Conservation (phyloP, 2,888 invertebrate genomes). For the Epirrhoe alternata region DNA sequence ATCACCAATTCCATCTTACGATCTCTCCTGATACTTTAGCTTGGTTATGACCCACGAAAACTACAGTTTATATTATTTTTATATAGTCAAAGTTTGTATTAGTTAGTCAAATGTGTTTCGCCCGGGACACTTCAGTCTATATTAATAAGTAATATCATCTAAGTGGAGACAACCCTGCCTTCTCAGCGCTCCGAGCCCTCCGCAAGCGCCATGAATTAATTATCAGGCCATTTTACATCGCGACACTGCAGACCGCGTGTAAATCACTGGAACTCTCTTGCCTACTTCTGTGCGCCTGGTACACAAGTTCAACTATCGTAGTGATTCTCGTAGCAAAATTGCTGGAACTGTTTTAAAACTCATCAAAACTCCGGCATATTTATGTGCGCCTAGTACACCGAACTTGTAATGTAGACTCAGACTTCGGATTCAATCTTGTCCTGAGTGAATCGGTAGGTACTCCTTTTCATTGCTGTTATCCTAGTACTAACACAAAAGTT, state of each 20-base stretch:
- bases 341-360: not conserved
- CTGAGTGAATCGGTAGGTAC: not conserved
- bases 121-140: not conserved
- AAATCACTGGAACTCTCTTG: conserved; percentile 33
- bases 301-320: not conserved
- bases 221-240: conserved; percentile 43
- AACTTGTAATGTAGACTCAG: not conserved
- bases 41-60: too few relatives aligned
- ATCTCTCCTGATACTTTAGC: too few relatives aligned
- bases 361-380: not conserved
- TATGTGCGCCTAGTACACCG: not conserved
- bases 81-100: not conserved
- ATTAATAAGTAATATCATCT: conserved; percentile 1
- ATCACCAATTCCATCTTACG: too few relatives aligned
- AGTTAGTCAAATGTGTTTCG: not conserved
- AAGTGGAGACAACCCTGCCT: conserved; percentile 24
- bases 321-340: not conserved
- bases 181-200: conserved; percentile 24
- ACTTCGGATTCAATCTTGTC: not conserved
- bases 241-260: conserved; percentile 33
- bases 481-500: not conserved
- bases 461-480: not conserved
- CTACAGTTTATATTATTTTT: not conserved
- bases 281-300: conserved; percentile 28
- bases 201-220: conserved; percentile 41